Evolutionary conservation across 2,888 invertebrate genomes (phyloP), one percentile per base, ranked within the genome.

Genomic region (Drosophila testacea): DNA sequence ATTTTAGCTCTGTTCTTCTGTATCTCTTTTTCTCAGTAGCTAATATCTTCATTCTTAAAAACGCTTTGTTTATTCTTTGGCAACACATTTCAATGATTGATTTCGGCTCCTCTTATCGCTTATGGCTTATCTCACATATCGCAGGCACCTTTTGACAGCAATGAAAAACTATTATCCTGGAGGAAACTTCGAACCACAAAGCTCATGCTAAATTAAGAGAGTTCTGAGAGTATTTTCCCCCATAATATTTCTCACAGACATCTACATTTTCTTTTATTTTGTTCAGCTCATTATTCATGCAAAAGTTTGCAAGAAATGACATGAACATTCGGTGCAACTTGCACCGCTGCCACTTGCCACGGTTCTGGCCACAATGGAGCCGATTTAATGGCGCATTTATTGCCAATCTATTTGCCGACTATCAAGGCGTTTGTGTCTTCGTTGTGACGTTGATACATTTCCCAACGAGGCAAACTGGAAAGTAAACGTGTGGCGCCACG

Each of bases 381-480:
- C 74, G 83, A 85, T 86, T 83, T 86, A 82, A 86, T 80, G 78
- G 80, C 67, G 78, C 77, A 83, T 86, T 83, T 83, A 83, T 83
- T 80, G 80, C 69, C 82, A 86, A 82, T 82, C 86, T 82, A 82
- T 82, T 82, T 82, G 81, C 73, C 50, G 76, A 70, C 85, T 81
- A 69, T 81, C 71, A 71, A 64, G 27, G 13, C 44, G 5, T 51
- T 36, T 38, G 32, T 34, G 39, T 36, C 41, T 44, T 34, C 11
- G 1, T 22, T 34, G 47, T 73, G 86, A 81, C 81, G 85, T 76
- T 82, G 85, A 81, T 73, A 83, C 83, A 82, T 85, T 76, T 79
- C 71, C 75, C 55, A 59, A 50, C 34, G 36, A 22, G 67, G 57
- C 22, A 41, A 51, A 36, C 36, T n/a, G 6, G 30, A 42, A 56